phyloP scores from a whole-genome alignment of 2,113 vertebrate genomes.

The Tretioscincus oriximinensis region DNA sequence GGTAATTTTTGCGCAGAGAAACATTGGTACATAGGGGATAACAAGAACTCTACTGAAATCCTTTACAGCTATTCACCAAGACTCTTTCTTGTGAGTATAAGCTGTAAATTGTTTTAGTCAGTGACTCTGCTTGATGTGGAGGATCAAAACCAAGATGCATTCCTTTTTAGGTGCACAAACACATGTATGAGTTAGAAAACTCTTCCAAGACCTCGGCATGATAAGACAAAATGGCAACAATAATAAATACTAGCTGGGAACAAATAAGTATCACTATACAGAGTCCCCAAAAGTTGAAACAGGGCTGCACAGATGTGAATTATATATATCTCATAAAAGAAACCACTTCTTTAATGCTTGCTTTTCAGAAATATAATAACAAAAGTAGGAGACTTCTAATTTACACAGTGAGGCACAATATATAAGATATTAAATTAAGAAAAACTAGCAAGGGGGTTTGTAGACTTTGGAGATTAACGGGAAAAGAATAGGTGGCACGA shows the following conservation, averaged over 20 bases:
- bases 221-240: not conserved
- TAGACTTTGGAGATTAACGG: no score
- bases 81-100: not conserved
- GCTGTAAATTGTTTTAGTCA: not conserved
- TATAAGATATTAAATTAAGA: not conserved
- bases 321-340: not conserved
- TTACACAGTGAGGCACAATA: conserved; percentile 27
- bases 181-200: not conserved
- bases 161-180: not conserved
- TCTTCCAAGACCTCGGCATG: not conserved
- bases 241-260: conserved; percentile 36
- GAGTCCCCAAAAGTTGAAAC: not conserved
- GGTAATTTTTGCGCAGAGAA: no score
- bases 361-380: conserved; percentile 26
- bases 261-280: conserved; percentile 40
- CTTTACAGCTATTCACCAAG: not conserved
- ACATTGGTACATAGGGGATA: not conserved
- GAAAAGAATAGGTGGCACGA: no score
- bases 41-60: not conserved
- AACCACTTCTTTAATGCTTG: conserved; percentile 33
- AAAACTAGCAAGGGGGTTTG: no score
- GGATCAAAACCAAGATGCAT: not conserved
- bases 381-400: conserved; percentile 14
- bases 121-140: not conserved
- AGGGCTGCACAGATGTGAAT: conserved; percentile 30